Conservation (phyloP, 2,113 vertebrate genomes). For the Ibidorhyncha struthersii region DNA sequence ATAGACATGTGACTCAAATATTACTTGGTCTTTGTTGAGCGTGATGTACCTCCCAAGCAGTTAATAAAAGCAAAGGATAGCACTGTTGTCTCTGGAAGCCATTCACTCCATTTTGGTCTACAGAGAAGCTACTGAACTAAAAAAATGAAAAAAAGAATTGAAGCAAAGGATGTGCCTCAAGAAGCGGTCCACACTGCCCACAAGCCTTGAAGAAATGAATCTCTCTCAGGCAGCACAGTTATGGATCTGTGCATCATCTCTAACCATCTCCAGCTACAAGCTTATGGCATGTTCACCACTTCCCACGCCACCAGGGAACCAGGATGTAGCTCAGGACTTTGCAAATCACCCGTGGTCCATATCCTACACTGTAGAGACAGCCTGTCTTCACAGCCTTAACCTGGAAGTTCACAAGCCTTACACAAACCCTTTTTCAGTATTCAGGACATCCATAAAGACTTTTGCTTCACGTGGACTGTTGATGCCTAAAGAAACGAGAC, state of each 20-base stretch:
- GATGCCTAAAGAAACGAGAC: neutral
- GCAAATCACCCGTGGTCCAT: fast-evolving
- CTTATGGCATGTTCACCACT: too few relatives aligned
- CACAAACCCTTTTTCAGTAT: neutral
- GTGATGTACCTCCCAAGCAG: neutral
- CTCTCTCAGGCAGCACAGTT: neutral
- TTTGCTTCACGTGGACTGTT: neutral
- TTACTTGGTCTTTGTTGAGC: neutral
- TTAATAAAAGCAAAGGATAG: neutral
- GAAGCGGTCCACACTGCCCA: neutral
- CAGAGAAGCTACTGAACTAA: neutral
- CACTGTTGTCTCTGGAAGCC: neutral
- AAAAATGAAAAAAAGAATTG: neutral
- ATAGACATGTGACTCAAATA: neutral
- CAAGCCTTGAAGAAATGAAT: neutral
- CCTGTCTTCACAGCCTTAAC: neutral
- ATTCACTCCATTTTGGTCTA: neutral
- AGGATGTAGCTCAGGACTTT: neutral
- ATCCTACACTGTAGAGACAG: neutral
- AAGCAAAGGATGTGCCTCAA: neutral
- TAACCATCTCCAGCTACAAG: neutral
- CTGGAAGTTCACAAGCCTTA: neutral
- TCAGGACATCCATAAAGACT: neutral
- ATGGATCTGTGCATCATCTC: neutral
- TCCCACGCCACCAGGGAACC: neutral